A percentile compares a stretch with the other conserved stretches of the same genome.
Conservation (phyloP, 1,140 invertebrate genomes). For the Heliconius melpomene region DNA sequence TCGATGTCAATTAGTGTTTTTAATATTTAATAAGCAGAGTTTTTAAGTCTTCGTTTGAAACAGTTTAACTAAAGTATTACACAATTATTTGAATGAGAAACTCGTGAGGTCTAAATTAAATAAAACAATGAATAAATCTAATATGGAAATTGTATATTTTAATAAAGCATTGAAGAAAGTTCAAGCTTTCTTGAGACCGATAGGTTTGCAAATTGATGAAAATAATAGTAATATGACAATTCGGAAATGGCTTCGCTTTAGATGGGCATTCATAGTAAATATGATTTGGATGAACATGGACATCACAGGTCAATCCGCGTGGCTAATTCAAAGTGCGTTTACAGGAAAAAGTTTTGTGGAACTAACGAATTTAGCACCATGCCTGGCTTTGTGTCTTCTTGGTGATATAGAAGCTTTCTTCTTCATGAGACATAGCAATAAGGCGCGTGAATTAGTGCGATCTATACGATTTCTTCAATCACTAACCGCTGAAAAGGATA, state of each 20-base stretch:
- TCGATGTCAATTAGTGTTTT: neutral
- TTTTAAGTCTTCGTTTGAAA: neutral
- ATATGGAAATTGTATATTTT: slow-evolving; percentile 23
- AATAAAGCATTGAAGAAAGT: slow-evolving; percentile 18
- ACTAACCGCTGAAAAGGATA: neutral
- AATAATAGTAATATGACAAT: neutral
- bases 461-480: slow-evolving; percentile 20
- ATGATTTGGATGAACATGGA: neutral
- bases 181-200: slow-evolving; percentile 15
- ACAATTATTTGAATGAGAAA: neutral
- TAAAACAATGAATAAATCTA: neutral
- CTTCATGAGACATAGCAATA: slow-evolving; percentile 4
- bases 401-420: slow-evolving; percentile 13
- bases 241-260: neutral
- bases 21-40: neutral
- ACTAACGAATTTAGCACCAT: slow-evolving; percentile 14
- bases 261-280: slow-evolving; percentile 1
- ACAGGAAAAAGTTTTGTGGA: slow-evolving; percentile 24
- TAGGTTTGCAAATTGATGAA: slow-evolving; percentile 19
- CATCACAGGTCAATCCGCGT: neutral
- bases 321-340: slow-evolving; percentile 9
- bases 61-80: neutral
- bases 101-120: neutral
- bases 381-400: slow-evolving; percentile 16
- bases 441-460: slow-evolving; percentile 11